Evolutionary conservation across 2,888 invertebrate genomes (phyloP).

Genomic region (Cataglyphis altisquamis): DNA sequence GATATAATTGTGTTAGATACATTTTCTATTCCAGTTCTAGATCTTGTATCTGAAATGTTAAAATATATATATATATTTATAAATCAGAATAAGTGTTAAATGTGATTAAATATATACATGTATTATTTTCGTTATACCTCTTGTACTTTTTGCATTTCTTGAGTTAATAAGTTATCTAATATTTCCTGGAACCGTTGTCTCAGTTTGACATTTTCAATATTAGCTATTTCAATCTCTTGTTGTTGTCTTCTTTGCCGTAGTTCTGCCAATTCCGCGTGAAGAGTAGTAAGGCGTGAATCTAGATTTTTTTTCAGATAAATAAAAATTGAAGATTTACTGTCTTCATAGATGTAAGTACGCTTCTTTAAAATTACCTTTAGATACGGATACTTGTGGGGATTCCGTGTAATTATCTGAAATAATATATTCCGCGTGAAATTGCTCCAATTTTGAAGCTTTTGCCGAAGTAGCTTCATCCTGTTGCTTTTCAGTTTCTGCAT

Average conservation of each 20-base stretch:
- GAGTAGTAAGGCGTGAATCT: slow-evolving; percentile 90
- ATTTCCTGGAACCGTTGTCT: slow-evolving; percentile 94
- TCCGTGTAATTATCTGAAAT: slow-evolving; percentile 80
- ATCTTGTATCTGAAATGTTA: slow-evolving; percentile 79
- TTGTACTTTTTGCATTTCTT: slow-evolving; percentile 93
- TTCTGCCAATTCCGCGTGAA: slow-evolving; percentile 92
- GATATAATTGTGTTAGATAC: background rate
- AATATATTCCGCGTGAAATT: slow-evolving; percentile 82
- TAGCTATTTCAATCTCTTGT: slow-evolving; percentile 94
- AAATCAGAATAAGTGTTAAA: slow-evolving; percentile 3
- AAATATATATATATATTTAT: slow-evolving; percentile 14
- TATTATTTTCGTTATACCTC: slow-evolving; percentile 87
- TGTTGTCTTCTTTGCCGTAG: slow-evolving; percentile 91
- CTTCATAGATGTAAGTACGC: background rate
- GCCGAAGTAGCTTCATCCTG: slow-evolving; percentile 56
- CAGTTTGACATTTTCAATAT: slow-evolving; percentile 94
- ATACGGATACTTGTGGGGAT: slow-evolving; percentile 71
- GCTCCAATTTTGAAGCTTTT: slow-evolving; percentile 81
- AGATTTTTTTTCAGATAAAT: slow-evolving; percentile 54
- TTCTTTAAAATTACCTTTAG: slow-evolving; percentile 71
- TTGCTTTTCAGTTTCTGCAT: slow-evolving; percentile 75
- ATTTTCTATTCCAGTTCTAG: slow-evolving; percentile 75
- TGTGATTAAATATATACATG: slow-evolving; percentile 5
- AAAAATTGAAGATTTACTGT: slow-evolving; percentile 8
- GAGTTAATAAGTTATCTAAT: slow-evolving; percentile 91